Evolutionary conservation across 2,888 invertebrate genomes (phyloP).

Genomic region (Hololepta plana): DNA sequence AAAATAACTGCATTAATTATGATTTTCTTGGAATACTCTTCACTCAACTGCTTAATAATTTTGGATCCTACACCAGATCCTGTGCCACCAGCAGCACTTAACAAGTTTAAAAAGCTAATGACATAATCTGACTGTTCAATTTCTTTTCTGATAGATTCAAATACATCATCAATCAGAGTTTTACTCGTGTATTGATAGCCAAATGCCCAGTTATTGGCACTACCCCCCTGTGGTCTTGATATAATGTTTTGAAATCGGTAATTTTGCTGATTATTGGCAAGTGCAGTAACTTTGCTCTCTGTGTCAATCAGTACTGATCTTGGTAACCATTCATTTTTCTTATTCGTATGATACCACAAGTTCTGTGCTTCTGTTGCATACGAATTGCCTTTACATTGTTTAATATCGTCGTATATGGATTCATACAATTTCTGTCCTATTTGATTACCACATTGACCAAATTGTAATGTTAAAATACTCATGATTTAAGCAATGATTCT

Average conservation of each 20-base stretch:
- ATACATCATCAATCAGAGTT: slow-evolving; percentile 19
- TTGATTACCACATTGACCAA: slow-evolving; percentile 37
- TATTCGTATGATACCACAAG: slow-evolving; percentile 27
- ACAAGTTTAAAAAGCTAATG: slow-evolving; percentile 26
- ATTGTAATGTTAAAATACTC: slow-evolving; percentile 29
- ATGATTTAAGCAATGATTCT: too few species aligned
- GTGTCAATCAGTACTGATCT: slow-evolving; percentile 31
- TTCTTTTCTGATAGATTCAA: slow-evolving; percentile 26
- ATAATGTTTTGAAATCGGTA: slow-evolving; percentile 27
- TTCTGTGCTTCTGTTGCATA: slow-evolving; percentile 22
- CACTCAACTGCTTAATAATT: slow-evolving; percentile 24
- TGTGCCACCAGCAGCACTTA: slow-evolving; percentile 34
- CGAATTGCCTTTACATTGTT: slow-evolving; percentile 15
- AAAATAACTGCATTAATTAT: slow-evolving; percentile 26
- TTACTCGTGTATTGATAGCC: slow-evolving; percentile 28
- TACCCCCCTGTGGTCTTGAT: slow-evolving; percentile 26
- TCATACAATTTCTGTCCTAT: slow-evolving; percentile 28
- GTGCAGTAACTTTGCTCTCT: slow-evolving; percentile 28
- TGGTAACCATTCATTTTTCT: slow-evolving; percentile 22
- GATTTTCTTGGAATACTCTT: slow-evolving; percentile 28
- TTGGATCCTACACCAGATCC: slow-evolving; percentile 34
- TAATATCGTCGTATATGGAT: slow-evolving; percentile 25
- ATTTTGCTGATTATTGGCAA: slow-evolving; percentile 15
- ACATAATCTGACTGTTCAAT: slow-evolving; percentile 27
- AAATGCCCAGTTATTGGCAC: slow-evolving; percentile 36